These are phyloP conservation scores for Scolopax bukidnonensis DNA, from an alignment of 2,797 vertebrate genomes.

Conservation along the genomic window DNA sequence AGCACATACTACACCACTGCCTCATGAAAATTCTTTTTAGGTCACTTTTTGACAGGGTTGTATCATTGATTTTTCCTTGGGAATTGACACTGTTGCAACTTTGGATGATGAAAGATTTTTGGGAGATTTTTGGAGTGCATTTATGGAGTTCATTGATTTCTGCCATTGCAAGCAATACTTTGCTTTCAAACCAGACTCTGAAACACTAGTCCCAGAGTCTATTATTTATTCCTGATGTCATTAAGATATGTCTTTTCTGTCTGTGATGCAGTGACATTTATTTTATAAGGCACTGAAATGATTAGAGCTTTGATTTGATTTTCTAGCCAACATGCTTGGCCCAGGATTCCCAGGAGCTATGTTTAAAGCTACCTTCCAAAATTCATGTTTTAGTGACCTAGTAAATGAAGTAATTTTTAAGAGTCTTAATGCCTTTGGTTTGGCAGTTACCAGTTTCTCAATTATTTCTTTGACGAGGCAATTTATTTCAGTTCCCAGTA, in stretches of 20 bases:
- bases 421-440: neutral
- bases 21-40: neutral
- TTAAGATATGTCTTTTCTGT: conserved; percentile 26
- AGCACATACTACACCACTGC: neutral
- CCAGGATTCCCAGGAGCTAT: neutral
- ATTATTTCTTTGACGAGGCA: neutral
- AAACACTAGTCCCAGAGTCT: conserved; percentile 13
- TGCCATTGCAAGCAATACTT: conserved; percentile 1
- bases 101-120: neutral
- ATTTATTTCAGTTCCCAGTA: neutral
- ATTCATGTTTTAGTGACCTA: neutral
- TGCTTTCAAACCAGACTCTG: conserved; percentile 19
- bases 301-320: neutral
- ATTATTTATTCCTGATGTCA: conserved; percentile 45
- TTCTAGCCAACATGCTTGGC: neutral
- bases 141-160: conserved; percentile 17
- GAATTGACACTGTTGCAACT: neutral
- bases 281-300: conserved; percentile 4
- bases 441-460: neutral
- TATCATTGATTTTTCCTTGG: neutral
- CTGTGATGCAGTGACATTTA: neutral
- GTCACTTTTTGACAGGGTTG: neutral
- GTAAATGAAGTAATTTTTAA: neutral
- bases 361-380: neutral
- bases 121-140: neutral